Evolutionary conservation across 1,140 invertebrate species (phyloP), one percentile per base, ranked within the genome.

Genomic region (Belonocnema kinseyi): DNA sequence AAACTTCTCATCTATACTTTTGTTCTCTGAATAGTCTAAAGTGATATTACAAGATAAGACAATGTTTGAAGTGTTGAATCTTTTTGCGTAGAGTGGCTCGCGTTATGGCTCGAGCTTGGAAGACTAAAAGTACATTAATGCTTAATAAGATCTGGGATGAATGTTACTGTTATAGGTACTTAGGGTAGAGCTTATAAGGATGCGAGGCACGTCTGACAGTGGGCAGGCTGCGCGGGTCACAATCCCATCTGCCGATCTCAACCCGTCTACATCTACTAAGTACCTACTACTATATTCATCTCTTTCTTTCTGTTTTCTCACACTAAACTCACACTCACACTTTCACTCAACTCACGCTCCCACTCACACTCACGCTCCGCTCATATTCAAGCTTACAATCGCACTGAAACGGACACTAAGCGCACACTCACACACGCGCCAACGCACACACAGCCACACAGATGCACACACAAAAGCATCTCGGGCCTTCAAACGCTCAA

Each of bases 171-270:
- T 74, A 74, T 77, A 73, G 52, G 66, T 76, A 79, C 70, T 82
- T 56, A 53, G 84, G 75, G 75, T 83, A 40, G 40, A 66, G 61
- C 26, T 66, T 16, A 86, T 86, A 83, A 85, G 75, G 85, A 89
- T 86, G 85, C 88, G 50, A 79, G 80, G 84, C 86, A 86, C 88
- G 88, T 86, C 83, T 89, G 83, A 21, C 80, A 81, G 82, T 88
- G 85, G 85, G 83, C 80, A 88, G 83, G 83, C 85, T 81, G 85
- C 84, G 85, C 85, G 87, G 86, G 83, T 88, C 85, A 90, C 88
- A 89, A 89, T 90, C 89, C 87, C 87, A 90, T 90, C 88, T 88
- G 87, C 80, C 76, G 87, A 88, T 89, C 81, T 78, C 79, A 87
- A 87, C 84, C 85, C 85, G 82, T 85, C 81, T 71, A 46, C 70